These are phyloP conservation scores for Epicauta chinensis DNA, from an alignment of 1,140 invertebrate genomes.

Conservation along the genomic window DNA sequence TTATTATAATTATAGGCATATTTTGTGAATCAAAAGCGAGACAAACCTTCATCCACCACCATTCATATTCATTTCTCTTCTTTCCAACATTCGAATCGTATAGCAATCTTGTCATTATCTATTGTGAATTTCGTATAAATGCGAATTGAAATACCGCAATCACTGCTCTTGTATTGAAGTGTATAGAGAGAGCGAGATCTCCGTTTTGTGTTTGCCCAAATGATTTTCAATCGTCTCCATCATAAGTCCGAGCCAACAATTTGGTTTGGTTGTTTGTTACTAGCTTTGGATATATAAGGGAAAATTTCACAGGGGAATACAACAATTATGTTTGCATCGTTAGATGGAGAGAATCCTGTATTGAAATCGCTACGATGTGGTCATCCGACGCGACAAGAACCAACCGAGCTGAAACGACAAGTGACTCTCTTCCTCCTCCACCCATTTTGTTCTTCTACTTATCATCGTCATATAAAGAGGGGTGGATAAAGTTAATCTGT, in stretches of 20 bases:
- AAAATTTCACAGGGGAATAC: constrained; percentile 28
- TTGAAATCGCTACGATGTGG: constrained; percentile 34
- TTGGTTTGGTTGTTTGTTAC: constrained; percentile 10
- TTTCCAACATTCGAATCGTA: neutral
- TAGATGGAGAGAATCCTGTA: constrained; percentile 37
- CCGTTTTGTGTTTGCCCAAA: constrained; percentile 9
- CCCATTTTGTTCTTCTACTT: too few relatives aligned
- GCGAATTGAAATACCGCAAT: constrained; percentile 37
- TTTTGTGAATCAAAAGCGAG: constrained; percentile 15
- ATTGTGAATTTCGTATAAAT: constrained; percentile 31
- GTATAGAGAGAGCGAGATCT: neutral
- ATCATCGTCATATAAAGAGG: too few relatives aligned
- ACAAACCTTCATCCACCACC: constrained; percentile 12
- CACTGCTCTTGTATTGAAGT: constrained; percentile 25
- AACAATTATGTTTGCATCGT: constrained; percentile 39
- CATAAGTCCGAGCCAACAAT: neutral
- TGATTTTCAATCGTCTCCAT: constrained; percentile 17
- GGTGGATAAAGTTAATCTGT: too few relatives aligned
- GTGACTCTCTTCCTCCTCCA: too few relatives aligned
- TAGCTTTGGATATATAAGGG: constrained; percentile 18
- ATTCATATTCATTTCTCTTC: too few relatives aligned
- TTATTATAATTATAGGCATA: constrained; percentile 26
- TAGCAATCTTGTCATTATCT: constrained; percentile 36
- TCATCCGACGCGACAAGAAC: constrained; percentile 31
- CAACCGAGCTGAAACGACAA: constrained; percentile 15